Conservation (phyloP, 2,888 invertebrate species). For the Aelia acuminata region DNA sequence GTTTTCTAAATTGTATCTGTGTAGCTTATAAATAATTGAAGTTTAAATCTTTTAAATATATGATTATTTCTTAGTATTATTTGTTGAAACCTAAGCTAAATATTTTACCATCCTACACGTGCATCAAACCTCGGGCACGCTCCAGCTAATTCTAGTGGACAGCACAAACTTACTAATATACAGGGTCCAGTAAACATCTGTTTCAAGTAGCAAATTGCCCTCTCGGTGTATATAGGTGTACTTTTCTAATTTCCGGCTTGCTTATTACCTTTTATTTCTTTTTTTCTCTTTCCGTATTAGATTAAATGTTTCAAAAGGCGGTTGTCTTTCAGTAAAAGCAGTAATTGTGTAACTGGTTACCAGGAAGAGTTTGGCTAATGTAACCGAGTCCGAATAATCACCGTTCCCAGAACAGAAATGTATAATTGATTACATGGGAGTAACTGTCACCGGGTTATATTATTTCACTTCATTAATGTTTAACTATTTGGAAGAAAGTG, state of each 20-base stretch:
- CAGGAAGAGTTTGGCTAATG: background rate
- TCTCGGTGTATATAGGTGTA: background rate
- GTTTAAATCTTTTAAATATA: too few species aligned
- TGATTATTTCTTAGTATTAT: background rate
- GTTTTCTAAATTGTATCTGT: too few species aligned
- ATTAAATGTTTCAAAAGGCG: conserved; percentile 1
- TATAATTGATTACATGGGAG: conserved; percentile 15
- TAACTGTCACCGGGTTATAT: background rate
- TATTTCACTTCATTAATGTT: background rate
- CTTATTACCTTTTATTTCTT: background rate
- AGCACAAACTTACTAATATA: background rate
- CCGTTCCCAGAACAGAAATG: background rate
- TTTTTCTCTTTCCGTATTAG: background rate
- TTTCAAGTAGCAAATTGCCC: background rate
- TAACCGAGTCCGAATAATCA: background rate
- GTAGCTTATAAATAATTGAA: too few species aligned
- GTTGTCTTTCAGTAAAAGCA: background rate
- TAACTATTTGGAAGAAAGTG: background rate
- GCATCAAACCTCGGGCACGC: background rate
- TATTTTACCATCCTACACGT: background rate
- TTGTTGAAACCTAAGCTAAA: background rate
- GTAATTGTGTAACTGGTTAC: background rate
- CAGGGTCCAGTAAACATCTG: background rate
- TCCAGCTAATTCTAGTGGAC: background rate
- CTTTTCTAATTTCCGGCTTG: conserved; percentile 20